Base-by-base conservation (phyloP, 2,797 vertebrate species). In the Microctenopoma stevenorrisi region DNA sequence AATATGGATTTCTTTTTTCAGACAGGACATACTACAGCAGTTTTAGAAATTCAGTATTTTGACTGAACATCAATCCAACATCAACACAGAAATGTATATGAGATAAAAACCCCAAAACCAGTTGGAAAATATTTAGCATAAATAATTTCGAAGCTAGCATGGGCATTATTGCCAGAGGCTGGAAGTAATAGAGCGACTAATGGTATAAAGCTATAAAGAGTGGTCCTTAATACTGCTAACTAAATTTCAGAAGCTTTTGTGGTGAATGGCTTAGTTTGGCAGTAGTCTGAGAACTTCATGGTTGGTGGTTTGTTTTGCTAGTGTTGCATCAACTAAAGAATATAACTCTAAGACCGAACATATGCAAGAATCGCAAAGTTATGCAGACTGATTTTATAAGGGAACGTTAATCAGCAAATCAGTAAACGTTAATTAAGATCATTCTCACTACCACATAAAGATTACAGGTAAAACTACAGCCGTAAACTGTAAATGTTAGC, bases 341-440 rank as follows among this genome's bases (percentile, higher is more conserved):
- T 68, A 7, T 10, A 37, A 61, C 35, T 28, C 10, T 11, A 37
- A 37, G 35, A 37, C 15, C 2, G 0, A 5, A 55, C 26, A 68
- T 47, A 47, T 48, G 38, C 5, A 54, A 47, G 50, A 69, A 35
- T 33, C 37, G 10, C 35, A 13, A 42, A 43, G 44, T 57, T 44
- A 22, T n/a, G 26, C 58, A 65, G 1, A 46, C 6, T 16, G 33
- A 15, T 53, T 49, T 71, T 63, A 60, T 35, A 46, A 61, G 33
- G 43, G 43, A 51, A 7, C 4, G 10, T 37, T 4, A 22, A 22
- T 22, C 22, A 22, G 22, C 22, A 22, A 22, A 22, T 22, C 22
- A 22, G 22, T 22, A 22, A 22, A 22, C 22, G 22, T 22, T 22
- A 22, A 22, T 22, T 22, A 22, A 22, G 22, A 22, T 22, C 22